phyloP scores from a whole-genome alignment of 2,888 invertebrate species.

The Epinotia demarniana region DNA sequence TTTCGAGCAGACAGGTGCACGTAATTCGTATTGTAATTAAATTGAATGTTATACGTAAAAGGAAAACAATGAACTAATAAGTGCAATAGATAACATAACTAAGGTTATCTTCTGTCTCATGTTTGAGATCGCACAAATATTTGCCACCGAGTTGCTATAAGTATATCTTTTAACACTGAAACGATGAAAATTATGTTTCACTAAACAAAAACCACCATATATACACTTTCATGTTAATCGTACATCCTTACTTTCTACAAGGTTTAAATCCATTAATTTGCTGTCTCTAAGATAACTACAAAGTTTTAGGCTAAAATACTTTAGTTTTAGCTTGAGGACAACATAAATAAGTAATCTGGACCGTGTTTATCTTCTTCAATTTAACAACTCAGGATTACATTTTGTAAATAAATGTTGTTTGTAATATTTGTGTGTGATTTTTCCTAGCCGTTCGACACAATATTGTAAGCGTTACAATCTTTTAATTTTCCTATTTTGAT shows the following conservation, averaged over 20 bases:
- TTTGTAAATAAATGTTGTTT: conserved; percentile 23
- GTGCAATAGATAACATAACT: background rate
- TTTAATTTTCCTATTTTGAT: no score
- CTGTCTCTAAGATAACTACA: no score
- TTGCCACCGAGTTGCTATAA: no score
- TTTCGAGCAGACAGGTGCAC: background rate
- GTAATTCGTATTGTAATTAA: background rate
- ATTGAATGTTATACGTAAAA: background rate
- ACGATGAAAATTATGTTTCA: no score
- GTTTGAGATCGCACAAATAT: background rate
- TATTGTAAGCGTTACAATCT: background rate
- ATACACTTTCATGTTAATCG: background rate
- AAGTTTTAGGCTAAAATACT: no score
- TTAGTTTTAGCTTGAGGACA: background rate
- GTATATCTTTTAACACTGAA: background rate
- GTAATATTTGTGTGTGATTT: background rate
- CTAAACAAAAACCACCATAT: no score
- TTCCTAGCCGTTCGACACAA: background rate
- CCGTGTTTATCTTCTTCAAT: background rate
- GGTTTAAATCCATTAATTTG: background rate
- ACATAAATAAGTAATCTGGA: background rate
- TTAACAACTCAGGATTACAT: background rate
- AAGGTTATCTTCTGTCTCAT: background rate
- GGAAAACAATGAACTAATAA: background rate
- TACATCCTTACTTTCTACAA: background rate